phyloP scores from a whole-genome alignment of 2,888 invertebrate species.

The Peribatodes rhomboidaria region DNA sequence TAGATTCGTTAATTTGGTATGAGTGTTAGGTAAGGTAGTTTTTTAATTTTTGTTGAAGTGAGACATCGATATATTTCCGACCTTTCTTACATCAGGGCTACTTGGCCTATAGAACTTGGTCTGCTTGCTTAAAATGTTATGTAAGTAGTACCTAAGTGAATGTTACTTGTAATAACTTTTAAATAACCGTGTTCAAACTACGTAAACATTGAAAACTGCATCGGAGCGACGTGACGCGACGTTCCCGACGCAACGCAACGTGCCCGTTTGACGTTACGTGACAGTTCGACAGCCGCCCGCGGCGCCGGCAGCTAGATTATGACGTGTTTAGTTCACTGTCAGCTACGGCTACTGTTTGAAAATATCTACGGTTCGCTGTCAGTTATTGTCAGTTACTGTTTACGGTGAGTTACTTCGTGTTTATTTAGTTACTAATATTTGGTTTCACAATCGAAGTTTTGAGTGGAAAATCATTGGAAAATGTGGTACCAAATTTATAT shows the following conservation, averaged over 20 bases:
- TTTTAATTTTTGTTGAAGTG: too few species aligned
- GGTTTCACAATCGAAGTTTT: background rate
- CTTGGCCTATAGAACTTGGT: too few species aligned
- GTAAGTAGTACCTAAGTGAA: background rate
- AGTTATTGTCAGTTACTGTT: too few species aligned
- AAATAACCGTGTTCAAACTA: background rate
- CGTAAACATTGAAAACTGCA: background rate
- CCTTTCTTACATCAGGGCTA: too few species aligned
- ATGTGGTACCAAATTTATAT: too few species aligned
- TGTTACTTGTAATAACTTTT: background rate
- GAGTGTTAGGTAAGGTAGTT: constrained; percentile 21
- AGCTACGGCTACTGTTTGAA: constrained; percentile 4
- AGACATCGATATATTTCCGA: too few species aligned
- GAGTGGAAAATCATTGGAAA: background rate
- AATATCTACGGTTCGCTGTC: constrained; percentile 1
- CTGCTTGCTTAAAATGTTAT: too few species aligned
- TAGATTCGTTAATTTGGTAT: constrained; percentile 36
- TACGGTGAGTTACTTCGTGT: too few species aligned
- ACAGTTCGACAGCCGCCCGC: constrained; percentile 27
- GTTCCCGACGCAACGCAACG: constrained; percentile 10
- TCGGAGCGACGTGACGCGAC: background rate
- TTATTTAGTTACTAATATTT: background rate
- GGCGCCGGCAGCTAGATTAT: constrained; percentile 24
- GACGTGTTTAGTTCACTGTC: constrained; percentile 33
- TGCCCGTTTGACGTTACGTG: constrained; percentile 17